Evolutionary conservation across 2,888 invertebrate species (phyloP), one percentile per base, ranked within the genome.

Genomic region (Eugnorisma glareosa): DNA sequence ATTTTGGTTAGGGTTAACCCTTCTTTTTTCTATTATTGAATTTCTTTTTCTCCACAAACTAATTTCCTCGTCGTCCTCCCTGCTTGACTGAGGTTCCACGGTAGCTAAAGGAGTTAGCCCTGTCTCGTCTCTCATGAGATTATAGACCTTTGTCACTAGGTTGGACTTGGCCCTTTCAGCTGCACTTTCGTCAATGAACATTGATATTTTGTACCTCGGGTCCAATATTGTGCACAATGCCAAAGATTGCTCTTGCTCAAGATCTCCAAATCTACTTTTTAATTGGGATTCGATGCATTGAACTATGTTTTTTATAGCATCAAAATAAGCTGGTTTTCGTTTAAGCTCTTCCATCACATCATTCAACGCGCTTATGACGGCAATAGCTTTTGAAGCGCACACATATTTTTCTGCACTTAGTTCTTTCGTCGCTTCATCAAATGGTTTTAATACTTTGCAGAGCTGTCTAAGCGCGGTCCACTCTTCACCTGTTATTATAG

Each of bases 321-420:
- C 51, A 51, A n/a, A 68, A 68, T 68, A 68, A 68, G 35, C 3
- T 54, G n/a, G 51, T 51, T 68, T 68, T 51, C 21, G 35, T 11
- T 51, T 51, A 15, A 68, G 35, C 3, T 68, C 68, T 68, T 68
- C 35, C 68, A 68, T 35, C 5, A 51, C 51, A 51, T 18, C n/a
- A 18, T 68, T 51, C n/a, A 68, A 35, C 21, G 10, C 67, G 67
- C n/a, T 51, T 35, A 51, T 68, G 21, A 68, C 35, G 35, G 51
- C 67, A 35, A 68, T 68, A 21, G 31, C 67, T 67, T 68, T 68
- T 64, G 72, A 73, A 73, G 66, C 64, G 51, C 51, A 73, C 73
- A 66, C 64, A 37, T 66, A 73, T 73, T 73, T 73, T 37, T 73
- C 51, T 57, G 73, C 57, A 24, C 73, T 43, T 67, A 67, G n/a